phyloP scores from a whole-genome alignment of 2,888 invertebrate species.

The Zaprionus lineosus region DNA sequence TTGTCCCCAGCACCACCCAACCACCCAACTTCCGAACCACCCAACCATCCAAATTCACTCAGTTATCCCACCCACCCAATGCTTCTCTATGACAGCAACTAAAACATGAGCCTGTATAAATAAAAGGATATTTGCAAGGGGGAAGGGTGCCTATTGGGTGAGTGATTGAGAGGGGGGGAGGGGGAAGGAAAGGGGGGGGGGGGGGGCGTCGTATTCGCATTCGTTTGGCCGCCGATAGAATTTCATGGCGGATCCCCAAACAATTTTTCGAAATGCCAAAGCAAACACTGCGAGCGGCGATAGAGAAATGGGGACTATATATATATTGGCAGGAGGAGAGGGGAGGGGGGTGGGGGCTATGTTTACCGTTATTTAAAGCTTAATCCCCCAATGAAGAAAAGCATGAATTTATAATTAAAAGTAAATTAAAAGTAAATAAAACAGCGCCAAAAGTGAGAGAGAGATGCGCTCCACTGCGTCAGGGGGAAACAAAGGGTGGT shows the following conservation, averaged over 20 bases:
- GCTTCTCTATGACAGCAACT: neutral
- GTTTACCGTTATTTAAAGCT: conserved; percentile 77
- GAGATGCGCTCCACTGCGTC: conserved; percentile 34
- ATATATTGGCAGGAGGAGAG: neutral
- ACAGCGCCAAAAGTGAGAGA: conserved; percentile 55
- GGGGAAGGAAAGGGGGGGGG: neutral
- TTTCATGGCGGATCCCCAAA: conserved; percentile 58
- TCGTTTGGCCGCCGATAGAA: conserved; percentile 62
- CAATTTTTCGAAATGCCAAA: conserved; percentile 52
- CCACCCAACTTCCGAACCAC: neutral
- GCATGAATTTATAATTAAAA: conserved; percentile 78
- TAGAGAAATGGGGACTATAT: neutral
- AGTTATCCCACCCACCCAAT: neutral
- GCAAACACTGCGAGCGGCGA: conserved; percentile 39
- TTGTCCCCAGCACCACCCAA: neutral
- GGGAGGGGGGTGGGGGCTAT: conserved; percentile 15
- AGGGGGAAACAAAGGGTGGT: too few species aligned
- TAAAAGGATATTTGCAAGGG: conserved; percentile 29
- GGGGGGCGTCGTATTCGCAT: conserved; percentile 15
- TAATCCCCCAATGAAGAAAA: conserved; percentile 71
- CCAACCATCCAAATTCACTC: neutral
- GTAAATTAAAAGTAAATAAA: conserved; percentile 78
- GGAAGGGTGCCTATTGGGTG: neutral
- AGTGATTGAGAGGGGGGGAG: neutral
- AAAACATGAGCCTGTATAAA: conserved; percentile 59